Percentiles rank a stretch among this genome's conserved stretches.
Conservation (phyloP, 2,797 vertebrate species). For the Glossophaga mutica region DNA sequence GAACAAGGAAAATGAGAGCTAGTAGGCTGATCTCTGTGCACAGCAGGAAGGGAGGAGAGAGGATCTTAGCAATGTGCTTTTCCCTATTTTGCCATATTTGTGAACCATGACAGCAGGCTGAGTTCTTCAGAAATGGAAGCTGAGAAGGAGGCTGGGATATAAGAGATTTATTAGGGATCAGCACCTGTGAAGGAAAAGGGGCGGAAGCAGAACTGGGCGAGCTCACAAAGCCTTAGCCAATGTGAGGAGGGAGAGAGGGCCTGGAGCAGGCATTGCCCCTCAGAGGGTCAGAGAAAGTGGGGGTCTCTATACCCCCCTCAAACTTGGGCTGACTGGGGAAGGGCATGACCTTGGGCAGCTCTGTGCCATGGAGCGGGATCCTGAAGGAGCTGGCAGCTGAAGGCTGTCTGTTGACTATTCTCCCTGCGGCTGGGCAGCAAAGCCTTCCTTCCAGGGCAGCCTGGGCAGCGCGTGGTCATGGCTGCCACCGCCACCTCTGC, state of each 20-base stretch:
- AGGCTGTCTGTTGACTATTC: background rate
- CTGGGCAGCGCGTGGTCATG: accelerated
- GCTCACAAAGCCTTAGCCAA: background rate
- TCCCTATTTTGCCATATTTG: background rate
- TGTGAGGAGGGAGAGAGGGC: accelerated
- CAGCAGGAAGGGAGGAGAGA: background rate
- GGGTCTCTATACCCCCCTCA: background rate
- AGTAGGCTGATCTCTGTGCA: background rate
- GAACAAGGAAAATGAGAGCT: background rate
- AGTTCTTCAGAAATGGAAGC: background rate
- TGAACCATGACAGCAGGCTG: background rate
- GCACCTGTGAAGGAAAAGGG: background rate
- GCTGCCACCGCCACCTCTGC: background rate
- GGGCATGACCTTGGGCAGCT: background rate
- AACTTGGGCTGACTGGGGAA: background rate
- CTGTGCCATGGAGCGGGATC: background rate
- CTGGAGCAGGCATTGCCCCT: background rate
- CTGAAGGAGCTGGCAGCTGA: background rate
- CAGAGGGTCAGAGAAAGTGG: background rate
- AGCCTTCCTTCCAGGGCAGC: background rate
- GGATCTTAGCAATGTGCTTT: background rate
- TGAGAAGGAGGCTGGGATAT: background rate
- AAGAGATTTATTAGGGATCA: background rate
- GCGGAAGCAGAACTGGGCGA: background rate
- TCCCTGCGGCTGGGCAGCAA: too few species aligned